Evolutionary conservation across 2,888 invertebrate genomes (phyloP), one percentile per base, ranked within the genome.

Genomic region (Venusia cambrica): DNA sequence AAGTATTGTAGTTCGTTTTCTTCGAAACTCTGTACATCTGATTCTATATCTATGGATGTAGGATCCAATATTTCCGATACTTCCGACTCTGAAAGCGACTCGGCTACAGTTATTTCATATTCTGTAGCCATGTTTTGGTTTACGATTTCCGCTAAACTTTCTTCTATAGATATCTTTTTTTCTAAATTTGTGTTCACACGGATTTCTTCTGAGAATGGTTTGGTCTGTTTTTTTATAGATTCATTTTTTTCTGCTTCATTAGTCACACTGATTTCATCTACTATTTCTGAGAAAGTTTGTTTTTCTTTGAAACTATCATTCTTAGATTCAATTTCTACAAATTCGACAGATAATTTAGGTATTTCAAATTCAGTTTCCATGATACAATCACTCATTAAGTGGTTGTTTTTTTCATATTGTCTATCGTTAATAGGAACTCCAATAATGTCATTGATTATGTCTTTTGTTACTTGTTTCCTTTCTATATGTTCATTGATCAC

Each of bases 21-120:
- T 0, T 42, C 21, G n/a, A 11, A 11, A 28, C 33, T 17, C 13
- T 28, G 33, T 29, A 22, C 18, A 37, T 45, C 33, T n/a, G 28
- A 15, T 27, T 38, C 24, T 13, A 25, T 16, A 17, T 40, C 42
- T 18, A n/a, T n/a, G n/a, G n/a, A n/a, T n/a, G n/a, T n/a, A n/a
- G n/a, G n/a, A n/a, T n/a, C n/a, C n/a, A 21, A 20, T 9, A 41
- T 38, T 13, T 31, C 45, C 10, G 33, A 18, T 32, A 68, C 70
- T 25, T 77, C 76, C n/a, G 45, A 54, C 41, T 79, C 78, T 0
- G 73, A 71, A 2, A 76, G 28, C 37, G 73, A 71, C 53, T 81
- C 81, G 1, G 74, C 66, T 5, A 79, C 60, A 0, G 75, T 77
- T 0, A 78, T 61, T 67, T 80, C 74, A 5, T 39, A 46, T 39